Percentiles rank a stretch among this genome's conserved stretches.
These are phyloP conservation scores for Sinotaia quadrata DNA, from an alignment of 2,888 invertebrate species.

Conservation along the genomic window DNA sequence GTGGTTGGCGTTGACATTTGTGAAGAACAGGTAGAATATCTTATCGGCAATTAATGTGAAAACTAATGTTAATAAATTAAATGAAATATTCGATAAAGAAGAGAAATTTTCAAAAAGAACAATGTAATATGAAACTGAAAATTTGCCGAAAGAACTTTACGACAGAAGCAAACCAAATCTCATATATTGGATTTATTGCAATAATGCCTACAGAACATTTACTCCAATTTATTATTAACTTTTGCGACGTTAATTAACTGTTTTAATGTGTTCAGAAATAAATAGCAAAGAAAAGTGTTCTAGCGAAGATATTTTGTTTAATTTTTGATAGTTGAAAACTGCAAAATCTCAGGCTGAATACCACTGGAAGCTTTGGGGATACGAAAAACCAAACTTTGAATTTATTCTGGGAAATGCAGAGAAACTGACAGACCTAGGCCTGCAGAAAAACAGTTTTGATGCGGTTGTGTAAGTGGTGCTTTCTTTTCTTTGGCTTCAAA, in stretches of 20 bases:
- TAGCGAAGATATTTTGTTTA: not conserved
- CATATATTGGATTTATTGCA: too few relatives aligned
- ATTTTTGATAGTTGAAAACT: slow-evolving; percentile 14
- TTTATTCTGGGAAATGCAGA: slow-evolving; percentile 50
- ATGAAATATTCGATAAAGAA: too few relatives aligned
- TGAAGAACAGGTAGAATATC: slow-evolving; percentile 45
- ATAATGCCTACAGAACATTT: too few relatives aligned
- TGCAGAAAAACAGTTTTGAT: slow-evolving; percentile 42
- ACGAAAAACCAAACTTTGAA: slow-evolving; percentile 43
- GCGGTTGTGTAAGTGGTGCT: slow-evolving; percentile 46
- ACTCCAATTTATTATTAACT: too few relatives aligned
- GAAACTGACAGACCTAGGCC: slow-evolving; percentile 33
- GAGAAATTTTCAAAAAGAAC: too few relatives aligned
- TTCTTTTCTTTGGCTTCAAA: not conserved
- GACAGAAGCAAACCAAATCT: too few relatives aligned
- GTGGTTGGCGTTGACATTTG: slow-evolving; percentile 54
- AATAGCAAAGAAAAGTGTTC: too few relatives aligned
- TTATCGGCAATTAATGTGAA: too few relatives aligned
- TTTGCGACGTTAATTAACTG: too few relatives aligned
- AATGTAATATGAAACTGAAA: too few relatives aligned
- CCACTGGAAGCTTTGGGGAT: slow-evolving; percentile 46
- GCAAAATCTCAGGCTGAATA: slow-evolving; percentile 38
- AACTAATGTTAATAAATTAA: not conserved
- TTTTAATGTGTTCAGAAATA: too few relatives aligned
- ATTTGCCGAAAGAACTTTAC: too few relatives aligned